Percentiles rank a stretch among this genome's conserved stretches.
phyloP scores from a whole-genome alignment of 2,888 invertebrate species.

The Prosopocoilus inquinatus region DNA sequence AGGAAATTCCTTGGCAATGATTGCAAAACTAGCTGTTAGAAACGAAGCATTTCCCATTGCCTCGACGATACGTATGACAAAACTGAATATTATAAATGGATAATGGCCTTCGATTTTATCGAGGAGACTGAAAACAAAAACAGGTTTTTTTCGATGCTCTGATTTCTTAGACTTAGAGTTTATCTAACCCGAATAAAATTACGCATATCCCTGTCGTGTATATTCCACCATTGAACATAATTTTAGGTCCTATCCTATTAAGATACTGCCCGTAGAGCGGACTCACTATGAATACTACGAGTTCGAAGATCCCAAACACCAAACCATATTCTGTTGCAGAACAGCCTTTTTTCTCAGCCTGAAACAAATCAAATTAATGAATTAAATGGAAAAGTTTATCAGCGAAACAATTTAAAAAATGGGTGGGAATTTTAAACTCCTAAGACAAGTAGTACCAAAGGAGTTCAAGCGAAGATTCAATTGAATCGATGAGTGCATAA shows the following conservation, averaged over 20 bases:
- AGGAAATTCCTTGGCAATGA: conserved; percentile 85
- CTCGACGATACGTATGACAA: conserved; percentile 76
- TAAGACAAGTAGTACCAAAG: too few relatives aligned
- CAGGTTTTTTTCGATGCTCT: not conserved
- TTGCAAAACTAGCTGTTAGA: conserved; percentile 82
- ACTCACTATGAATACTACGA: conserved; percentile 78
- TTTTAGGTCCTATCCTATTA: conserved; percentile 74
- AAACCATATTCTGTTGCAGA: conserved; percentile 80
- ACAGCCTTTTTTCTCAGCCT: conserved; percentile 82
- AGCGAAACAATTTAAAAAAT: not conserved
- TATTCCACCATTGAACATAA: conserved; percentile 79
- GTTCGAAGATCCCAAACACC: conserved; percentile 83
- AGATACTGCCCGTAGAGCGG: conserved; percentile 80
- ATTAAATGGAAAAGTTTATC: too few relatives aligned
- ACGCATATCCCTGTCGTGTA: conserved; percentile 80
- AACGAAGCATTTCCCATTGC: conserved; percentile 86
- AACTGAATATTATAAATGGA: conserved; percentile 74
- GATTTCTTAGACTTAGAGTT: not conserved
- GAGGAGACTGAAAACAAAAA: conserved; percentile 57
- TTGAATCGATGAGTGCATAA: too few relatives aligned
- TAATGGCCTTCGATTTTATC: conserved; percentile 69
- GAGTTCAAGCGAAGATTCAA: too few relatives aligned
- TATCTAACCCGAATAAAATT: conserved; percentile 71
- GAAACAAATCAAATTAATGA: conserved; percentile 33
- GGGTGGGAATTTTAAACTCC: not conserved